A percentile compares a stretch with the other conserved stretches of the same genome.
phyloP scores from a whole-genome alignment of 2,888 invertebrate genomes.

The Dicycla oo region DNA sequence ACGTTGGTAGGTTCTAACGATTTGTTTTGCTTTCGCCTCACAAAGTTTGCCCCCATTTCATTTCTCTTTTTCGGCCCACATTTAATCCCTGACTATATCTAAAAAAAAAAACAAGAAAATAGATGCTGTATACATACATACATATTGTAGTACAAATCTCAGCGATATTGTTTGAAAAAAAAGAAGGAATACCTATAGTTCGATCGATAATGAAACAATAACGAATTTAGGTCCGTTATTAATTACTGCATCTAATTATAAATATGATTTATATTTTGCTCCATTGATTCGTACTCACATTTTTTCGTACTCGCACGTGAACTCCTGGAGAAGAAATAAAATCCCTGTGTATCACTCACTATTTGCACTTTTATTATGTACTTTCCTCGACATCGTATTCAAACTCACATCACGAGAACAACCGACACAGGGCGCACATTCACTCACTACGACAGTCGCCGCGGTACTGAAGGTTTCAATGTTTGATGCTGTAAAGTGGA shows the following conservation, averaged over 20 bases:
- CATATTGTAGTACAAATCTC: too few relatives aligned
- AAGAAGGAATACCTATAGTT: too few relatives aligned
- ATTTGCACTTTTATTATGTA: constrained; percentile 74
- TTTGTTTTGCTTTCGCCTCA: too few relatives aligned
- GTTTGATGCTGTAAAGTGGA: constrained; percentile 38
- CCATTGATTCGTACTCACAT: constrained; percentile 48
- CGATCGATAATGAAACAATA: not conserved
- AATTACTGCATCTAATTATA: not conserved
- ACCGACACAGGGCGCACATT: constrained; percentile 72
- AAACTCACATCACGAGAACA: constrained; percentile 73
- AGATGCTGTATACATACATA: too few relatives aligned
- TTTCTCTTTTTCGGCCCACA: too few relatives aligned
- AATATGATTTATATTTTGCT: not conserved
- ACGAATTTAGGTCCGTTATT: not conserved
- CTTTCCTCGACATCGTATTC: constrained; percentile 81
- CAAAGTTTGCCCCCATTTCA: too few relatives aligned
- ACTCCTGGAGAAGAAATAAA: constrained; percentile 64
- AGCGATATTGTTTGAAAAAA: too few relatives aligned
- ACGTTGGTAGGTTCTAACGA: too few relatives aligned
- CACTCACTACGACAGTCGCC: constrained; percentile 78
- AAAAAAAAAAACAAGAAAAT: too few relatives aligned
- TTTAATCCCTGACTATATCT: too few relatives aligned
- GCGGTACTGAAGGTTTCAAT: constrained; percentile 82
- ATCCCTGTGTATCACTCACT: constrained; percentile 72
- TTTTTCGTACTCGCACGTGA: constrained; percentile 23